Base-by-base conservation (phyloP, 2,888 invertebrate genomes). In the Drosophila siamana region DNA sequence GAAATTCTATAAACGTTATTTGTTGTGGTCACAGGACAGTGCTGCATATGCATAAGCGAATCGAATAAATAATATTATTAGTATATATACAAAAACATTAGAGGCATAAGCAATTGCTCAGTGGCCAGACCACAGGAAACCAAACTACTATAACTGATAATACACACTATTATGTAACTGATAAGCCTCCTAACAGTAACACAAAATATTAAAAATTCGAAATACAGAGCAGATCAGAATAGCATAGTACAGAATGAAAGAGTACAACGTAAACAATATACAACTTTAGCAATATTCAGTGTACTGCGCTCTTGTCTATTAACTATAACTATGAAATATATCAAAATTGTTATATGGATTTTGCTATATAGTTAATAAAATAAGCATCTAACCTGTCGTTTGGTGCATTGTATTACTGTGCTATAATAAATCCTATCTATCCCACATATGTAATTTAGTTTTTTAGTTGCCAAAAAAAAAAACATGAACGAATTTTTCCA, bases 91-190 rank as follows among this genome's bases (percentile, higher is more conserved):
- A 11, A 36, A 68, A 48, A 41, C 26, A 48, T 22, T 59, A 64
- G 56, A 63, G 70, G 11, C 52, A 66, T 74, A 77, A 71, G 70
- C 44, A 52, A 52, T 71, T 70, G 80, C 79, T 82, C 79, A 78
- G 70, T 79, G 80, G 80, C 61, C 41, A 51, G 60, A 46, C 66
- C 70, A 69, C 68, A 70, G 36, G 30, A 40, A 69, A 60, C 55
- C 51, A 61, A 69, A 66, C 61, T 57, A 66, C 61, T 57, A 47
- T 64, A 69, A 56, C 48, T 44, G 47, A 66, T 66, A 55, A 56
- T 50, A 60, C 19, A 50, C 46, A 56, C 28, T 56, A 46, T 56
- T 50, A 33, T 57, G 50, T 69, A 61, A 22, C 16, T 52, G 47
- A 61, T 56, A 71, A 67, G 67, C 55, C 26, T 64, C 63, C 57